Evolutionary conservation across 1,140 invertebrate genomes (phyloP).

Genomic region (Bombus waltoni): DNA sequence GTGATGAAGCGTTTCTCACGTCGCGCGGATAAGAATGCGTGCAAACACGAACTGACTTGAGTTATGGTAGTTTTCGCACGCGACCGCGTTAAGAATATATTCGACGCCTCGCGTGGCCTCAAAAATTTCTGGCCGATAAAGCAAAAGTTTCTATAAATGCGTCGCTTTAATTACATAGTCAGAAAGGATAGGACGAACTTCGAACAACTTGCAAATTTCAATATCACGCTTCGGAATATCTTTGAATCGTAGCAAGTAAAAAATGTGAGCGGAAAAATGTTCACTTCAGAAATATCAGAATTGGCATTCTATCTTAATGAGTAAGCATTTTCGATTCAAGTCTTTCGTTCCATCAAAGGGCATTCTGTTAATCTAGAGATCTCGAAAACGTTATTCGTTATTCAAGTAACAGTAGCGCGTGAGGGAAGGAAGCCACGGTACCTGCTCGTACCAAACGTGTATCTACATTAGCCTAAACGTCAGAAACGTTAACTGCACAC

Average conservation of each 20-base stretch:
- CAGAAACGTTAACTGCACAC: neutral
- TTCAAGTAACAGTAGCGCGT: neutral
- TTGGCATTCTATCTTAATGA: no score
- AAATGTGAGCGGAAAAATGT: no score
- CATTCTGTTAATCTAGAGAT: neutral
- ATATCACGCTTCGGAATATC: no score
- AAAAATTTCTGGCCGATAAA: neutral
- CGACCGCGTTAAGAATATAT: constrained; percentile 49
- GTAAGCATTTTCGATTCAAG: neutral
- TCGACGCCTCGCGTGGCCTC: neutral
- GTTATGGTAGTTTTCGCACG: constrained; percentile 44
- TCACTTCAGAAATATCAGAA: no score
- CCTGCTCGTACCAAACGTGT: constrained; percentile 9
- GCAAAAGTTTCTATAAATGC: neutral
- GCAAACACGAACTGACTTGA: constrained; percentile 18
- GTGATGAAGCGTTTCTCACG: constrained; percentile 57
- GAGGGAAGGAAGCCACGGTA: neutral
- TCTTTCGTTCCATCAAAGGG: no score
- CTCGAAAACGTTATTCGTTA: neutral
- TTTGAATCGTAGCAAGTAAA: no score
- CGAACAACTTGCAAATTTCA: neutral
- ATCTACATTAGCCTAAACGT: constrained; percentile 15
- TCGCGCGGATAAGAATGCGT: constrained; percentile 29
- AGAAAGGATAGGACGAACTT: constrained; percentile 33
- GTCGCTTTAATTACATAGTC: neutral